Evolutionary conservation across 2,113 vertebrate species (phyloP), one percentile per base, ranked within the genome.

Genomic region (Macaca nemestrina): DNA sequence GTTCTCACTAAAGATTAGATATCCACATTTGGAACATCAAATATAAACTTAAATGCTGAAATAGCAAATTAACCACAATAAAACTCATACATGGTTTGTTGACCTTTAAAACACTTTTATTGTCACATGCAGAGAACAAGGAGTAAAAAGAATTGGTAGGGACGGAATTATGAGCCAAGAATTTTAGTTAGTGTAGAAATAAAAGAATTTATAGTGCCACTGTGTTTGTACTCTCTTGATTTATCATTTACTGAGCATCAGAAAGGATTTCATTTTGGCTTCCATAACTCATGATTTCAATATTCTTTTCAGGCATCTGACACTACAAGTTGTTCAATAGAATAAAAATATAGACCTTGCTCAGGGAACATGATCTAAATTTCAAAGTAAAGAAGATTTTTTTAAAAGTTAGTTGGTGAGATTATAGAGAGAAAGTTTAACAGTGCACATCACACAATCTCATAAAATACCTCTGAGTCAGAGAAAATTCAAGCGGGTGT

Each of bases 391-490:
- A 95, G n/a, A 79, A 79, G 7, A 93, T 81, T 35, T 3, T 16
- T 35, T 67, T 5, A 43, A 68, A 94, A 87, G 40, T 45, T 81
- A 95, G 32, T 93, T 68, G n/a, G 32, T 90, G 43, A 92, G 30
- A 88, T n/a, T 92, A 57, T 48, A 88, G 67, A 92, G 10, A 87
- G 10, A 27, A 85, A 91, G 87, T 94, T 92, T 95, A 97, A 88
- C 57, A 90, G 57, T 73, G 50, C 32, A 61, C 93, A 88, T 73
- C 57, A 78, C 27, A 91, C 70, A 92, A 78, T 76, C 55, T 93
- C 92, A 82, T 94, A 92, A 96, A 95, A 93, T 95, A 96, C 50
- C 50, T 94, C 67, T 93, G 78, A 94, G 25, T 93, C 57, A 94
- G 68, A 92, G 67, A 92, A 95, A 25, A 88, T 87, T 84, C 70